phyloP scores from a whole-genome alignment of 2,888 invertebrate genomes.

The Sceliomorpha sp. region DNA sequence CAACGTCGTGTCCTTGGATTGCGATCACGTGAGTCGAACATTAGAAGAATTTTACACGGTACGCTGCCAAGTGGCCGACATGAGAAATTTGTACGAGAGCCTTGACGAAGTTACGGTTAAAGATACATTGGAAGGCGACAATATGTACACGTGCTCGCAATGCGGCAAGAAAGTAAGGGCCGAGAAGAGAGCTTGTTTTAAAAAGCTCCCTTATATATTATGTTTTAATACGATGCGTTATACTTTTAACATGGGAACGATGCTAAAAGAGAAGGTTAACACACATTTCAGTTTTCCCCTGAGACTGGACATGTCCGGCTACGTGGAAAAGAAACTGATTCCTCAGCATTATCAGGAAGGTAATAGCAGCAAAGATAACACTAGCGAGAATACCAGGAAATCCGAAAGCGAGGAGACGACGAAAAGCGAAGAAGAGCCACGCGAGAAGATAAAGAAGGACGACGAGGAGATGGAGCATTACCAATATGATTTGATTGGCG shows the following conservation, averaged over 20 bases:
- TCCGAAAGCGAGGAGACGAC: slow-evolving; percentile 60
- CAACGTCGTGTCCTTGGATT: slow-evolving; percentile 97
- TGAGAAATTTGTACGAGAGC: slow-evolving; percentile 96
- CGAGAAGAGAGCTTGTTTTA: slow-evolving; percentile 97
- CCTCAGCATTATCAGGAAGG: slow-evolving; percentile 90
- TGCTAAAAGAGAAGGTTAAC: slow-evolving; percentile 98
- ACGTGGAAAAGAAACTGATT: slow-evolving; percentile 96
- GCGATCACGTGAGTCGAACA: slow-evolving; percentile 96
- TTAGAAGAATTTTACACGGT: slow-evolving; percentile 98
- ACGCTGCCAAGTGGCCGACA: slow-evolving; percentile 97
- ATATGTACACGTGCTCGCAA: slow-evolving; percentile 98
- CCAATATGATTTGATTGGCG: slow-evolving; percentile 93
- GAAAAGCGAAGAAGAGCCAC: slow-evolving; percentile 79
- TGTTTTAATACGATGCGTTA: slow-evolving; percentile 99
- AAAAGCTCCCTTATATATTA: slow-evolving; percentile 94
- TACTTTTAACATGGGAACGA: slow-evolving; percentile 98
- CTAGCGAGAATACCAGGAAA: slow-evolving; percentile 47
- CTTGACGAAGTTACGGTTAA: slow-evolving; percentile 98
- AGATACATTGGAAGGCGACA: slow-evolving; percentile 97
- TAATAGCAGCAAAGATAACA: slow-evolving; percentile 53
- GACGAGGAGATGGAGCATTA: slow-evolving; percentile 87
- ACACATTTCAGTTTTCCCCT: slow-evolving; percentile 98
- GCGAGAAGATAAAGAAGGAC: slow-evolving; percentile 75
- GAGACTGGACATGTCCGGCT: slow-evolving; percentile 95
- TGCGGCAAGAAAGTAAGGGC: slow-evolving; percentile 97